Base-by-base conservation (phyloP, 1,140 invertebrate species). In the Aporrectodea caliginosa region DNA sequence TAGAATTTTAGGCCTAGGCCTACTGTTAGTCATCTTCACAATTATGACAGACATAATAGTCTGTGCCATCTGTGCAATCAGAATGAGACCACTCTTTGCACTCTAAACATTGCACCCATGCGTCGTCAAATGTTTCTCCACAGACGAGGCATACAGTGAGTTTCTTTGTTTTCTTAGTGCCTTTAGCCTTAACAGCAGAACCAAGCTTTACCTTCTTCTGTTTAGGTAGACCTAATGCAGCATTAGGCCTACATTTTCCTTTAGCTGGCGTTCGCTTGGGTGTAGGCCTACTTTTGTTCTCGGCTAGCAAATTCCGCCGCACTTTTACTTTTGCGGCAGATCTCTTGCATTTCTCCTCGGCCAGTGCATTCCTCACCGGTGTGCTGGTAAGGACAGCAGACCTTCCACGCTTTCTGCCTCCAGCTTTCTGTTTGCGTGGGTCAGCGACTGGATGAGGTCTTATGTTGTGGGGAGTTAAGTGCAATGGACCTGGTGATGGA, bases 311-410 rank as follows among this genome's bases (percentile, higher is more conserved):
- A 16, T 68, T 68, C 14, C 27, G 14, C 14, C 27, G 14, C 14
- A 27, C 14, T 68, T 68, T 68, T 16, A 68, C 27, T 68, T 14
- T 27, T 68, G 14, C 27, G 58, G 27, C 14, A 73, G 12, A 73
- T 16, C 29, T 16, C 14, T 14, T 29, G 12, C 29, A 16, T 30
- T 73, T 73, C 14, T 31, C 29, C 29, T 73, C 30, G 12, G 16
- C 30, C 16, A 73, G 16, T 14, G 16, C 16, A 16, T 73, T 31
- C 29, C 29, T 16, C n/a, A 34, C 34, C n/a, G 73, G 73, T 12
- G 73, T 75, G 32, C 32, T 31, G 32, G 73, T 75, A 75, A 75
- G 34, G 32, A 75, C 32, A 12, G 2, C 27, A 34, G 73, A 14
- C 32, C 32, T 75, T 29, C 70, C 70, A 2, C 73, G 2, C 73